Conservation (phyloP, 2,797 vertebrate genomes). For the Betta splendens region DNA sequence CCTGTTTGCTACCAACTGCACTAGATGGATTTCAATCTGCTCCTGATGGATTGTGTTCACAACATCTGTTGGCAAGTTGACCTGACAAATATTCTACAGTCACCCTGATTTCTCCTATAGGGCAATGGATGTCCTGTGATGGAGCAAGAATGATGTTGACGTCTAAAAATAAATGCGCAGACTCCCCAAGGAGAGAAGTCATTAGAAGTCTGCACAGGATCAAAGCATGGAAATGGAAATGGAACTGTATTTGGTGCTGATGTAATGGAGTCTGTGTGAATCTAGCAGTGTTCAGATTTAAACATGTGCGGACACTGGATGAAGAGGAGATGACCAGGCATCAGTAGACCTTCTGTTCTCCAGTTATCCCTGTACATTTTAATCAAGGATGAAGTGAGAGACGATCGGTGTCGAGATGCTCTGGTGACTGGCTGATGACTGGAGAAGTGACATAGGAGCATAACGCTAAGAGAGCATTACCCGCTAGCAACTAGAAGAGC, state of each 20-base stretch:
- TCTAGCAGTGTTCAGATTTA: not conserved
- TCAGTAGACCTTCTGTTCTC: not conserved
- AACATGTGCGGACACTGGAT: not conserved
- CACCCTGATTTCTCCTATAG: not conserved
- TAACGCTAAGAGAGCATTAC: not conserved
- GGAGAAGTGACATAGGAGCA: constrained; percentile 6
- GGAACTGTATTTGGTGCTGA: not conserved
- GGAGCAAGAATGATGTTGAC: not conserved
- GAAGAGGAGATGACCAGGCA: not conserved
- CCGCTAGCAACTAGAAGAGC: not conserved
- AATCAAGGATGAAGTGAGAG: too few species aligned
- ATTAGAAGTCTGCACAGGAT: not conserved
- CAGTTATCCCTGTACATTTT: not conserved
- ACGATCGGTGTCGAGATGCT: not conserved
- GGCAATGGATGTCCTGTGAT: not conserved
- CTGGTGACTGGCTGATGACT: constrained; percentile 4
- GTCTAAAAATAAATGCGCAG: not conserved
- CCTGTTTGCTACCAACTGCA: not conserved
- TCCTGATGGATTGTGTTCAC: constrained; percentile 28
- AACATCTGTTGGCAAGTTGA: constrained; percentile 19
- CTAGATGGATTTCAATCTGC: constrained; percentile 5
- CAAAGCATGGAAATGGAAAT: not conserved
- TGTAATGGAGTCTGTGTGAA: too few species aligned
- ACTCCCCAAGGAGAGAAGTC: not conserved
- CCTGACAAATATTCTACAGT: constrained; percentile 1